Evolutionary conservation across 2,113 vertebrate species (phyloP), one percentile per base, ranked within the genome.

Genomic region (Grus americana): DNA sequence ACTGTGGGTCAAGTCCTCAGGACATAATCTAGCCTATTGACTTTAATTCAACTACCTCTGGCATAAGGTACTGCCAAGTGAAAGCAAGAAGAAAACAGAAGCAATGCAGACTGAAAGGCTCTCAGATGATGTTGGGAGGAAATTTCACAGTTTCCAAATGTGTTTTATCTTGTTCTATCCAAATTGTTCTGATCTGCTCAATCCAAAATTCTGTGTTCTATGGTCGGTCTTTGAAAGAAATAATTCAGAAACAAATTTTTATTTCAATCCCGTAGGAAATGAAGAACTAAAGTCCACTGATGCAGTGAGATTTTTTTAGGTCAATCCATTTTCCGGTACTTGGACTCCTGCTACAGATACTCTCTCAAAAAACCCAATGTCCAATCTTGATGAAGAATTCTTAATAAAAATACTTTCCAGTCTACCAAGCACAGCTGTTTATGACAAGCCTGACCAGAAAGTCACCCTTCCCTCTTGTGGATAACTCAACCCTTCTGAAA

Each of bases 21-120:
- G 95, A 97, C 91, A 93, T 91, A 95, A 95, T 92, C 91, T 82
- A 92, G 74, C 89, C 95, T 55, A 92, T 62, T 96, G 96, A 97
- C 91, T 97, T 95, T 70, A 82, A 90, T 85, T 87, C 94, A 93
- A 2, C 91, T 70, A 91, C 42, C 71, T 74, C 63, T 93, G 59
- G 86, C 81, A 79, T 20, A 86, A 95, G 71, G 91, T 94, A 73
- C 74, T 95, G 91, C 87, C 80, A 93, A 92, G 42, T 74, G 70
- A 29, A 73, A 92, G 57, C 61, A 79, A 76, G 66, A 89, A 63
- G 82, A 59, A 90, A 94, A 71, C 74, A 86, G 90, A 90, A 86
- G 63, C 68, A 62, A 34, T 40, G 80, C 29, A 79, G 75, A 73
- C 58, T 42, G 42, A 18, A 87, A 44, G 79, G 30, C 38, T 83